These are phyloP conservation scores for Tipula helvola DNA, from an alignment of 2,888 invertebrate species.

Conservation along the genomic window DNA sequence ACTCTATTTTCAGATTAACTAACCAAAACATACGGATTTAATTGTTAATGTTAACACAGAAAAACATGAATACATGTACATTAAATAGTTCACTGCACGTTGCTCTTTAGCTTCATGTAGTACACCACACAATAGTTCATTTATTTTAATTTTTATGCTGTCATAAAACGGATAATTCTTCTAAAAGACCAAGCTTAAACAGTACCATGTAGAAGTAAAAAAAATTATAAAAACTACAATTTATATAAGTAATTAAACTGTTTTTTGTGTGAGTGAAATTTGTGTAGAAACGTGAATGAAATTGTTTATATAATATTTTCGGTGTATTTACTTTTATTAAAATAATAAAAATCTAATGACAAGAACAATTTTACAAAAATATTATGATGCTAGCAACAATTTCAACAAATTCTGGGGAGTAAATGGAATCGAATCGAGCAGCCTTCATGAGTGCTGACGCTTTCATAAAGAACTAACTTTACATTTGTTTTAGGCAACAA, in stretches of 20 bases:
- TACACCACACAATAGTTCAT: not conserved
- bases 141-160: not conserved
- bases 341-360: not conserved
- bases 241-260: not conserved
- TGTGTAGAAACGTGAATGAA: not conserved
- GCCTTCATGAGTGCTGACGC: no score
- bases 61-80: not conserved
- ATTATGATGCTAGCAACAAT: no score
- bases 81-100: not conserved
- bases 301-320: not conserved
- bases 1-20: not conserved
- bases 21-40: not conserved
- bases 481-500: no score
- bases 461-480: no score
- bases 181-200: not conserved
- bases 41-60: not conserved
- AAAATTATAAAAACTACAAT: not conserved
- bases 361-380: no score
- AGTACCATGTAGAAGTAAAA: not conserved
- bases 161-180: not conserved
- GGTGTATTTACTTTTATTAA: not conserved
- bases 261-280: not conserved
- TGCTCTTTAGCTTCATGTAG: not conserved
- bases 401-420: no score
- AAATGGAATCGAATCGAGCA: no score